phyloP scores from a whole-genome alignment of 2,888 invertebrate species.

The Venusia cambrica region DNA sequence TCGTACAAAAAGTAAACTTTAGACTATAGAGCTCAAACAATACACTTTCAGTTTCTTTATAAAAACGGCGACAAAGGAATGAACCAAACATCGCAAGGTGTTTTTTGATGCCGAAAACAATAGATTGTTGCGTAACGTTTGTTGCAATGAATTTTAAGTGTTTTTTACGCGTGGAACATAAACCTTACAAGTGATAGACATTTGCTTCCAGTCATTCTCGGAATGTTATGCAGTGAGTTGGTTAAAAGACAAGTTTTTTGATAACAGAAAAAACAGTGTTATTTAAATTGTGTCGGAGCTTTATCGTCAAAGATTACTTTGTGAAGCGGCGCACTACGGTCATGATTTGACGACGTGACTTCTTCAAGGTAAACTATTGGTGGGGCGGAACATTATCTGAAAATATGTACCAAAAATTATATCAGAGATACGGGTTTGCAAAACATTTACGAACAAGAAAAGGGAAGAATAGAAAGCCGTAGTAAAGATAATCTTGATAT shows the following conservation, averaged over 20 bases:
- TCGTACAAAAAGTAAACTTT: constrained; percentile 52
- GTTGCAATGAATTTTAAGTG: constrained; percentile 49
- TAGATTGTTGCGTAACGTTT: constrained; percentile 61
- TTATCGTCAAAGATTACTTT: constrained; percentile 40
- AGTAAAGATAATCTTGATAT: constrained; percentile 27
- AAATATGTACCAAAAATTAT: constrained; percentile 7
- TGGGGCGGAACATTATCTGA: too few relatives aligned
- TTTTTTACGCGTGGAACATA: constrained; percentile 32
- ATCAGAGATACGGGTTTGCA: constrained; percentile 36
- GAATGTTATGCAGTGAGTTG: constrained; percentile 37
- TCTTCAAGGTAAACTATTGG: constrained; percentile 33
- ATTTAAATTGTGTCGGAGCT: constrained; percentile 36
- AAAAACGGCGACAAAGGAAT: constrained; percentile 52
- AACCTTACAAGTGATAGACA: constrained; percentile 34
- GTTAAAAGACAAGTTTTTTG: constrained; percentile 41
- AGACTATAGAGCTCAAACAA: constrained; percentile 60
- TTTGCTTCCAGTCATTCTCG: constrained; percentile 46
- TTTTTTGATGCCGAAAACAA: constrained; percentile 68
- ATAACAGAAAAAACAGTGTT: constrained; percentile 41
- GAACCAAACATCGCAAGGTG: constrained; percentile 59
- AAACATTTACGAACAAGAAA: constrained; percentile 32
- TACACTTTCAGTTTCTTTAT: constrained; percentile 80
- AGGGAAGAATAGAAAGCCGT: constrained; percentile 34
- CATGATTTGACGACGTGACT: constrained; percentile 25
- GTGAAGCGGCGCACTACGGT: constrained; percentile 33